These are phyloP conservation scores for Nezara viridula DNA, from an alignment of 2,888 invertebrate species.

Conservation along the genomic window DNA sequence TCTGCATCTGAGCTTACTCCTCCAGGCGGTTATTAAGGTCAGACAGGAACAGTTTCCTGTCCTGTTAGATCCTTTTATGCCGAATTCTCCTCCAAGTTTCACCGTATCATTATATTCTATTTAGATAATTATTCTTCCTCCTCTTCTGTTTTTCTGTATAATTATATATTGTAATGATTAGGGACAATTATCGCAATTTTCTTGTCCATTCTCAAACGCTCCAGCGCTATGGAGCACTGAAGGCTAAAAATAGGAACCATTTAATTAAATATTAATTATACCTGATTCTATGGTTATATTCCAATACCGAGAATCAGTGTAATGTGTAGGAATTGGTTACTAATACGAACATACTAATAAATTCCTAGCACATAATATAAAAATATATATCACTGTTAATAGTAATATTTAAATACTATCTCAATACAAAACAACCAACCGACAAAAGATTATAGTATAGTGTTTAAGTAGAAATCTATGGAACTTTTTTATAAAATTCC, in stretches of 20 bases:
- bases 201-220: not conserved
- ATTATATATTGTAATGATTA: not conserved
- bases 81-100: constrained; percentile 10
- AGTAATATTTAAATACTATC: too few species aligned
- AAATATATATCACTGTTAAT: too few species aligned
- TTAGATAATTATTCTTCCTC: constrained; percentile 10
- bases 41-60: constrained; percentile 28
- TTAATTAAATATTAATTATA: not conserved
- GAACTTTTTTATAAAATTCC: too few species aligned
- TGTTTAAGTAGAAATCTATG: too few species aligned
- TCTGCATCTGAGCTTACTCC: not conserved
- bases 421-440: too few species aligned
- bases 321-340: too few species aligned
- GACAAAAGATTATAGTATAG: too few species aligned
- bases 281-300: not conserved
- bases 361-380: too few species aligned
- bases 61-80: constrained; percentile 42
- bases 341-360: too few species aligned
- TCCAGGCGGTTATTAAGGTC: constrained; percentile 32
- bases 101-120: constrained; percentile 30
- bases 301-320: not conserved
- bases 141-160: not conserved
- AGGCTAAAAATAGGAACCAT: not conserved
- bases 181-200: constrained; percentile 22
- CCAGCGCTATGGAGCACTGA: not conserved